Evolutionary conservation across 2,797 vertebrate species (phyloP).

Genomic region (Hydrocynus forskahlii): DNA sequence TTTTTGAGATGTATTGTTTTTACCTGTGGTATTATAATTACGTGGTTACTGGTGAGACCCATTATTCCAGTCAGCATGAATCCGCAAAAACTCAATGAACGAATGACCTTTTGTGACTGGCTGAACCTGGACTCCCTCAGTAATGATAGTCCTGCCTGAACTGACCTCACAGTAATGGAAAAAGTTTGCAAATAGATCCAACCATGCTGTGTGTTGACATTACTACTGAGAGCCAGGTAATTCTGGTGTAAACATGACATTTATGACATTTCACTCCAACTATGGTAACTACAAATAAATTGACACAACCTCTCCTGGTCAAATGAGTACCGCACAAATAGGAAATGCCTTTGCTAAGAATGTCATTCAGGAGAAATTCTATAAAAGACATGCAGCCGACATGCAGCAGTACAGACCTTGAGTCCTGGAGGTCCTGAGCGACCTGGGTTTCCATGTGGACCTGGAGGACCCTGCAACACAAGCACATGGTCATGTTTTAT

Average conservation of each 20-base stretch:
- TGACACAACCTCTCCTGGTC: background rate
- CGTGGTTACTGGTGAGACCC: background rate
- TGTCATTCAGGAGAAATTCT: background rate
- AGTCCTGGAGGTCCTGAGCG: constrained; percentile 83
- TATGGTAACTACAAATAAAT: background rate
- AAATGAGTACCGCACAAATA: background rate
- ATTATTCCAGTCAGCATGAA: background rate
- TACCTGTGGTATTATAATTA: background rate
- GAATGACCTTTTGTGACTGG: no score
- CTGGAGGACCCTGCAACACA: constrained; percentile 86
- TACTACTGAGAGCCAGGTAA: background rate
- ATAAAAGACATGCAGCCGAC: background rate
- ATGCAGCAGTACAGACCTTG: constrained; percentile 79
- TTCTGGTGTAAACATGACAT: background rate
- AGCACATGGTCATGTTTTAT: constrained; percentile 58
- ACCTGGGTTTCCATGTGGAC: constrained; percentile 94
- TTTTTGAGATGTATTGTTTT: no score
- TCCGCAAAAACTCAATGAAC: background rate
- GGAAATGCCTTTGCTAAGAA: no score
- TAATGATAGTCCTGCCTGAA: no score
- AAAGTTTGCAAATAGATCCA: no score
- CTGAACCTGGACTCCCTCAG: no score
- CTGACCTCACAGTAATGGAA: background rate
- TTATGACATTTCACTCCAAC: background rate
- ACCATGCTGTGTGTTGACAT: background rate